These are phyloP conservation scores for Melangyna quadrimaculata DNA, from an alignment of 2,888 invertebrate genomes.

Conservation along the genomic window DNA sequence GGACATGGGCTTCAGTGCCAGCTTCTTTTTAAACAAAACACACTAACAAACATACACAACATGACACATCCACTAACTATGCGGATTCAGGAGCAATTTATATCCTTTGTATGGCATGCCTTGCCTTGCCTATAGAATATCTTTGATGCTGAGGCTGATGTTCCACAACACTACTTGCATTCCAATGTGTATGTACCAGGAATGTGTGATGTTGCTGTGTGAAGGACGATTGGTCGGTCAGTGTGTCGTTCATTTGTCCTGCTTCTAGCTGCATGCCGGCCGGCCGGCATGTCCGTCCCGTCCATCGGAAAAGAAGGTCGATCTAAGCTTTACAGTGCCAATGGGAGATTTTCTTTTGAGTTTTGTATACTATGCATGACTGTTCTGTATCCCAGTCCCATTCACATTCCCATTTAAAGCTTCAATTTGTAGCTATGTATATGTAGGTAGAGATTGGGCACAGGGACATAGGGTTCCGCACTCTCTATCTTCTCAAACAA, in stretches of 20 bases:
- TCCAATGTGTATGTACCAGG: constrained; percentile 12
- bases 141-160: constrained; percentile 63
- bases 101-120: constrained; percentile 66
- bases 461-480: constrained; percentile 4
- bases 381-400: constrained; percentile 1
- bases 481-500: background rate
- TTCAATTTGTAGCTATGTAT: constrained; percentile 42
- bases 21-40: constrained; percentile 3
- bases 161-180: constrained; percentile 46
- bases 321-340: constrained; percentile 60
- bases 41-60: constrained; percentile 2
- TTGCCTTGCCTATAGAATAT: constrained; percentile 60
- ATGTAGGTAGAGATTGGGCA: constrained; percentile 24
- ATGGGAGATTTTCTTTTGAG: constrained; percentile 65
- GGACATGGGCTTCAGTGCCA: background rate
- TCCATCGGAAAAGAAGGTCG: constrained; percentile 42
- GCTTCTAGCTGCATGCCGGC: background rate
- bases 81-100: constrained; percentile 69
- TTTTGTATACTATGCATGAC: background rate
- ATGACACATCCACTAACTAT: constrained; percentile 63
- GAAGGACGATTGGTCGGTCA: constrained; percentile 42
- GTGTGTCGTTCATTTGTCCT: background rate
- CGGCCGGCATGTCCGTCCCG: background rate
- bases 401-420: constrained; percentile 30
- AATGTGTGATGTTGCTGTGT: constrained; percentile 46